Base-by-base conservation (phyloP, 2,113 vertebrate species). In the Crotalus viridis region DNA sequence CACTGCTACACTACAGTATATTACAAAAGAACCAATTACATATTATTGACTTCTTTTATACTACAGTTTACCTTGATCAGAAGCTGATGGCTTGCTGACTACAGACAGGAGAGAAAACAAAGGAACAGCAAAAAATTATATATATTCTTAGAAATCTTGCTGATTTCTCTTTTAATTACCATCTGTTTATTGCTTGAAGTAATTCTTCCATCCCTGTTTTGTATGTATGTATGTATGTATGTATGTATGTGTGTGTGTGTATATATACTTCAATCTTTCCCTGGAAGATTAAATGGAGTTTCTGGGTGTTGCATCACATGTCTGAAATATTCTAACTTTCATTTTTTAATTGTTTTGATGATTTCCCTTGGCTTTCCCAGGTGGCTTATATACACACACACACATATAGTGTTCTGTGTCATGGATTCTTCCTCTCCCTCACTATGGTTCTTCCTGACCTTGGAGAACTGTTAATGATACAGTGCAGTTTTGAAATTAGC, bases 11-110 rank as follows among this genome's bases (percentile, higher is more conserved):
- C 91, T 92, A 86, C 81, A 52, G 81, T 91, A 26, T 64, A 15
- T 87, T 95, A 90, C 24, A 61, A 52, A 95, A 96, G 56, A 90
- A 94, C 22, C 7, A 22, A 39, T 88, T 94, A 89, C 64, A 54
- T 61, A n/a, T 86, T 21, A n/a, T 85, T 94, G 6, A 28, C 59
- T 86, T 90, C 81, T 91, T 91, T 95, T 88, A 69, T 39, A 33
- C 10, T 64, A 5, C 3, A 0, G 88, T 96, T 96, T 94, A 91
- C 85, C 61, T 95, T 87, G 87, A 90, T 96, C 55, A 92, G 90
- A 93, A 94, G 46, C 10, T 88, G 90, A 86, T 95, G 88, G 39
- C 26, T 92, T 95, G 88, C 86, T 91, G 5, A 0, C 55, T 93
- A 46, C 0, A 6, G 55, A 87, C 24, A 54, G 0, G 0, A 54